Percentiles rank a stretch among this genome's conserved stretches.
Evolutionary conservation across 2,113 vertebrate species (phyloP).

Genomic region (Calyptommatus sinebrachiatus): DNA sequence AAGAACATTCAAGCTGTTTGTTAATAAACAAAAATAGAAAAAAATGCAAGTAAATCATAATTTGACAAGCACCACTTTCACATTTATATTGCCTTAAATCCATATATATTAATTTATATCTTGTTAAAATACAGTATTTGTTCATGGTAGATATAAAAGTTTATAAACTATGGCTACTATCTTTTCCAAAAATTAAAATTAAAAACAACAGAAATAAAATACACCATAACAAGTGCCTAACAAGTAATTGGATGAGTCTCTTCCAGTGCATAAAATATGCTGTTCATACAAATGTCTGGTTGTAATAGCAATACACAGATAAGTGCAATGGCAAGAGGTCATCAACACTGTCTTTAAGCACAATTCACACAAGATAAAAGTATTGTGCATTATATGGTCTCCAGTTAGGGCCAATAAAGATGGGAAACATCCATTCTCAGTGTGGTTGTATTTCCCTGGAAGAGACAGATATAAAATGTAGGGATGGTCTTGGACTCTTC

Average conservation of each 20-base stretch:
- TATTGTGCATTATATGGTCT: no score
- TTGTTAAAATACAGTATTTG: not conserved
- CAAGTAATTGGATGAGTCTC: no score
- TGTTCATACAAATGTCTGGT: not conserved
- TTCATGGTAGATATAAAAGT: not conserved
- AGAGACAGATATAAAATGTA: no score
- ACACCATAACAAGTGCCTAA: no score
- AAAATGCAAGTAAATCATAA: constrained; percentile 29
- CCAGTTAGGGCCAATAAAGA: no score
- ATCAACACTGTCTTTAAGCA: not conserved
- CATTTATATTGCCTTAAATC: constrained; percentile 31
- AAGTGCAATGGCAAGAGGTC: not conserved
- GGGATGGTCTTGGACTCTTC: no score
- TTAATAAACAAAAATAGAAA: constrained; percentile 44
- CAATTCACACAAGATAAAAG: no score
- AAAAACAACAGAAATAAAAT: no score
- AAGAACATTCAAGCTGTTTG: constrained; percentile 44
- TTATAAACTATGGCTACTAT: no score
- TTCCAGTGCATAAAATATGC: no score
- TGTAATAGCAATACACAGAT: not conserved
- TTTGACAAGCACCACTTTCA: not conserved
- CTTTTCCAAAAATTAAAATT: no score
- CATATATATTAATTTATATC: not conserved
- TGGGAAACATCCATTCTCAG: no score
- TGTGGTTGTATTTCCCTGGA: not conserved